These are phyloP conservation scores for Axinella damicornis DNA, from an alignment of 37 sponge, comb jelly and placozoan genomes.

Conservation along the genomic window DNA sequence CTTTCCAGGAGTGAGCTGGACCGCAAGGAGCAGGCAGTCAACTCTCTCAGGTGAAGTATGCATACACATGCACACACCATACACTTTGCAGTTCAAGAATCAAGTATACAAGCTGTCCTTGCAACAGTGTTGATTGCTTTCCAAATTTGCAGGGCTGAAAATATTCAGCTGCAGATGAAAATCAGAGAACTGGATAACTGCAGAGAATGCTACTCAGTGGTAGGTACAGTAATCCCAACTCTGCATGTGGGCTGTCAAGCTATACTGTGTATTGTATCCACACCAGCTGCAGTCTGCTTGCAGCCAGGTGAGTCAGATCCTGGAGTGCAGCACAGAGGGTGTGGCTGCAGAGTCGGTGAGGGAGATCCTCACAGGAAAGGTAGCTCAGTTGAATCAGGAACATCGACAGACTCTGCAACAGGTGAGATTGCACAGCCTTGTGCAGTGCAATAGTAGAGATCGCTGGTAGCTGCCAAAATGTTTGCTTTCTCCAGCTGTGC, in stretches of 20 bases:
- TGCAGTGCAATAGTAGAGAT: background rate
- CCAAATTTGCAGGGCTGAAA: slow-evolving; percentile 44
- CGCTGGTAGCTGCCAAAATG: no score
- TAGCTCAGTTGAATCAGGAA: slow-evolving; percentile 26
- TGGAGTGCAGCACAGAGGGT: slow-evolving; percentile 52
- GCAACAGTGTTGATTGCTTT: no score
- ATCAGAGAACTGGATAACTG: slow-evolving; percentile 44
- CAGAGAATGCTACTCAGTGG: slow-evolving; percentile 22
- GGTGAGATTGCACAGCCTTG: slow-evolving; percentile 8
- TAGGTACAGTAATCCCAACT: background rate
- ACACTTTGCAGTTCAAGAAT: no score
- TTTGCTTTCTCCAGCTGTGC: slow-evolving; percentile 27
- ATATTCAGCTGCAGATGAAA: slow-evolving; percentile 37
- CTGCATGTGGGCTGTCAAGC: no score
- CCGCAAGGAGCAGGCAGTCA: slow-evolving; percentile 46
- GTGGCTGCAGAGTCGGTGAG: slow-evolving; percentile 36
- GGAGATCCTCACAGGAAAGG: slow-evolving; percentile 26
- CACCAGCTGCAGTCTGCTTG: slow-evolving; percentile 49
- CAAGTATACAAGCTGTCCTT: no score
- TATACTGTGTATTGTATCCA: background rate
- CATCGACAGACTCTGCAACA: slow-evolving; percentile 9
- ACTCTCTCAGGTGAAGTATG: slow-evolving; percentile 10
- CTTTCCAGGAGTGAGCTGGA: slow-evolving; percentile 51
- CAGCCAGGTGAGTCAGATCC: background rate
- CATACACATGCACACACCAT: background rate